Base-by-base conservation (phyloP, 2,888 invertebrate species). In the Drosophila acutilabella region DNA sequence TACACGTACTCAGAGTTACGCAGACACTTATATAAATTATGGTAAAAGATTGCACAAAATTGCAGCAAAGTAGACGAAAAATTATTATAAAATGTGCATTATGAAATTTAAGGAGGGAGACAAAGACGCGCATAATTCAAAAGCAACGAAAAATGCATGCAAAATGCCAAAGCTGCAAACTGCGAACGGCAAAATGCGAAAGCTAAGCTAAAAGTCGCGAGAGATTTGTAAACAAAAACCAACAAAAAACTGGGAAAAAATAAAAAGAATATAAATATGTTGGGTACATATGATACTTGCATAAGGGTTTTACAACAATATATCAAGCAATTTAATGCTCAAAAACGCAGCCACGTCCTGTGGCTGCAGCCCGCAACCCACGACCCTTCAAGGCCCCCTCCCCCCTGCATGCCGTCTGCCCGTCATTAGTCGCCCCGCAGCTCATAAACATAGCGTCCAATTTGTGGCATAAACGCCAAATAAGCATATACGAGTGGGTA, bases 321-420 rank as follows among this genome's bases (percentile, higher is more conserved):
- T 82, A 86, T 85, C 88, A 88, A 80, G 88, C 85, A 83, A 86
- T 85, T 85, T 86, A 83, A 86, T 88, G 88, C 83, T 80, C 54
- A 85, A 81, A 81, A 83, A 74, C 64, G 77, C 83, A 79, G 65
- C 71, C 71, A 53, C 66, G 48, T 64, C 50, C 61, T 65, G 62
- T 16, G 74, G 68, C 54, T 60, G 23, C 23, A 23, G 6, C 23
- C 6, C 8, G 30, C 30, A 30, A 30, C 30, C 40, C 40, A 4
- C 13, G 2, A 26, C 20, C 33, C 20, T 20, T 0, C 40, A 16
- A n/a, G n/a, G n/a, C n/a, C n/a, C n/a, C n/a, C 7, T 1, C 8
- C n/a, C 4, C 13, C n/a, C 2, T 23, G n/a, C 36, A 2, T 8
- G 2, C 14, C 30, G 6, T 3, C 47, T 8, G 23, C 23, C 38